These are phyloP conservation scores for Oxycera nigricornis DNA, from an alignment of 2,888 invertebrate species.

Conservation along the genomic window DNA sequence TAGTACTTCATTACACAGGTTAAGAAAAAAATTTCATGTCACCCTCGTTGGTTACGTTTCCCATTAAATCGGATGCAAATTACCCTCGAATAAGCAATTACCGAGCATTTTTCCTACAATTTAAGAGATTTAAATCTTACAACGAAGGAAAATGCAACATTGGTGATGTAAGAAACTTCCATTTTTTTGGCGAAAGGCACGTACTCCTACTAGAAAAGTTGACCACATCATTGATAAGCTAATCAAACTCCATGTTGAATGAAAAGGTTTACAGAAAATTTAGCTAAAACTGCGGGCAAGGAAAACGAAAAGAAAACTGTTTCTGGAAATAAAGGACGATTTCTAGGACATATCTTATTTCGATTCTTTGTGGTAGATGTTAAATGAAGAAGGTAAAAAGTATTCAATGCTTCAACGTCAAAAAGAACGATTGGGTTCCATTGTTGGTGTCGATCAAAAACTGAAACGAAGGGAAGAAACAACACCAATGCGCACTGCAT, in stretches of 20 bases:
- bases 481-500: background rate
- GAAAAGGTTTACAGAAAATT: conserved; percentile 13
- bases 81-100: background rate
- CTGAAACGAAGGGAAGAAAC: background rate
- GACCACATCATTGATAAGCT: background rate
- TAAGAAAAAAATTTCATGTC: background rate
- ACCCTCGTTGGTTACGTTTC: conserved; percentile 5
- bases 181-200: conserved; percentile 9
- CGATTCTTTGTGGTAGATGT: background rate
- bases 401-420: background rate
- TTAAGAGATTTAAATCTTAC: background rate
- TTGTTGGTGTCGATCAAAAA: background rate
- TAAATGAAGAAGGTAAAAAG: background rate
- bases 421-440: background rate
- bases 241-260: conserved; percentile 1
- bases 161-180: background rate
- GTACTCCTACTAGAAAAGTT: background rate
- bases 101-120: conserved; percentile 5
- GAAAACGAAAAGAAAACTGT: background rate
- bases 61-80: conserved; percentile 2
- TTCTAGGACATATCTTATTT: background rate
- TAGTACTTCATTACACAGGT: background rate
- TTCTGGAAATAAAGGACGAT: background rate
- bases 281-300: conserved; percentile 12
- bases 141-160: conserved; percentile 9